Percentiles rank a stretch among this genome's conserved stretches.
Evolutionary conservation across 1,140 invertebrate genomes (phyloP).

Genomic region (Neodiprion pinetum): DNA sequence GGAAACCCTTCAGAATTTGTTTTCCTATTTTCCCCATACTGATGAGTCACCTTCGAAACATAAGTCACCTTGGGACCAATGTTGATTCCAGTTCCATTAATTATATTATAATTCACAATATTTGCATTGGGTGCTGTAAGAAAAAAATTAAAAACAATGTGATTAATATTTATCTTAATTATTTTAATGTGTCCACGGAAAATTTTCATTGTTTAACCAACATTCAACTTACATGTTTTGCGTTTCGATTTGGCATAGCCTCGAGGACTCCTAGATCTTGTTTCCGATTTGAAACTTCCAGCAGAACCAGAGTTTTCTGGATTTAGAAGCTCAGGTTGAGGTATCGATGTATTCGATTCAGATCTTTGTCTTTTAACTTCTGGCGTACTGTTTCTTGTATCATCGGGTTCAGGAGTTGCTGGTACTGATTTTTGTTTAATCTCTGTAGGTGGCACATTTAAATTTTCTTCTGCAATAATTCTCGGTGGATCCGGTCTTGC

Average conservation of each 20-base stretch:
- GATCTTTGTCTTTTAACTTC: slow-evolving; percentile 27
- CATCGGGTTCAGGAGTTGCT: slow-evolving; percentile 11
- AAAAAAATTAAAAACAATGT: neutral
- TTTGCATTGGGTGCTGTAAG: slow-evolving; percentile 32
- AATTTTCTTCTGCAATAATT: slow-evolving; percentile 18
- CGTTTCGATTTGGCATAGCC: slow-evolving; percentile 2
- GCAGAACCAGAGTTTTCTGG: slow-evolving; percentile 18
- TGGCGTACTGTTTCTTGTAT: neutral
- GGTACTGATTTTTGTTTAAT: slow-evolving; percentile 23
- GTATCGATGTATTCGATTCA: slow-evolving; percentile 14
- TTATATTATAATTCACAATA: slow-evolving; percentile 46
- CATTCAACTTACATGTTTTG: slow-evolving; percentile 7
- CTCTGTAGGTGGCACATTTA: slow-evolving; percentile 1
- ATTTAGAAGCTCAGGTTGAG: slow-evolving; percentile 6
- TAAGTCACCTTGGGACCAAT: slow-evolving; percentile 45
- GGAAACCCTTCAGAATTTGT: neutral
- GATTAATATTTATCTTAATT: neutral
- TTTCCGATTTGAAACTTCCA: neutral
- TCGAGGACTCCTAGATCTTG: neutral
- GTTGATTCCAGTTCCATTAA: slow-evolving; percentile 43
- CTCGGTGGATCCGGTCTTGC: slow-evolving; percentile 39
- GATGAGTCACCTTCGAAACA: slow-evolving; percentile 42
- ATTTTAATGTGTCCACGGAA: neutral
- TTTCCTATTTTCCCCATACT: slow-evolving; percentile 27
- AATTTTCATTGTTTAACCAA: neutral